Base-by-base conservation (phyloP, 1,140 invertebrate genomes). In the Drosophila malerkotliana region DNA sequence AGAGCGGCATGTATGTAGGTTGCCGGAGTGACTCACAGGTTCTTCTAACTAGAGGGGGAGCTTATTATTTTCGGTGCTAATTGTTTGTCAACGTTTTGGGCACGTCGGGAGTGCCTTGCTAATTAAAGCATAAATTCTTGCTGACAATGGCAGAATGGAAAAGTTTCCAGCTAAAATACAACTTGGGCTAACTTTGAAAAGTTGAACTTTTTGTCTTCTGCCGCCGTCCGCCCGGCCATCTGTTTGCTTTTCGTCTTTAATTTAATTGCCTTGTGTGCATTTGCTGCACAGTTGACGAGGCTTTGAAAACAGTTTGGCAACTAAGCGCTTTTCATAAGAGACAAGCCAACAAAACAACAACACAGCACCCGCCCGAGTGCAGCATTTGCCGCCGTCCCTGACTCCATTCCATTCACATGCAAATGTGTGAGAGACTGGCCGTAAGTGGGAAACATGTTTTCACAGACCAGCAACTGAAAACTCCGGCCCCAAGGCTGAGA, bases 281-380 rank as follows among this genome's bases (percentile, higher is more conserved):
- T 62, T 54, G 15, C n/a, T 53, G 49, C 15, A 12, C 34, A 34
- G 28, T 34, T 56, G 26, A 18, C 45, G 53, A 47, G 53, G 52
- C 64, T 69, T 69, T 57, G 67, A 69, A 71, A 32, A 47, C 64
- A 57, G 64, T 71, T 71, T 71, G 32, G 64, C 67, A 69, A 71
- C 66, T 71, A 71, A 71, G 67, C 67, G 67, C 44, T 71, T 71
- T 69, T 69, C 67, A 69, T 39, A 71, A 69, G 69, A 67, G 14
- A 62, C 28, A 71, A 69, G 44, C n/a, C 58, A 53, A 39, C 55
- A 58, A 58, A 26, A n/a, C 21, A 51, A 52, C 48, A 37, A 37
- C 9, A 8, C 32, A 32, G 32, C 32, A 8, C 28, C 28, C 28
- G 37, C 28, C 32, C 12, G 48, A 60, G 68, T 69, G 66, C 66